Base-by-base conservation (phyloP, 2,797 vertebrate genomes). In the Melanotaenia parkinsoni region DNA sequence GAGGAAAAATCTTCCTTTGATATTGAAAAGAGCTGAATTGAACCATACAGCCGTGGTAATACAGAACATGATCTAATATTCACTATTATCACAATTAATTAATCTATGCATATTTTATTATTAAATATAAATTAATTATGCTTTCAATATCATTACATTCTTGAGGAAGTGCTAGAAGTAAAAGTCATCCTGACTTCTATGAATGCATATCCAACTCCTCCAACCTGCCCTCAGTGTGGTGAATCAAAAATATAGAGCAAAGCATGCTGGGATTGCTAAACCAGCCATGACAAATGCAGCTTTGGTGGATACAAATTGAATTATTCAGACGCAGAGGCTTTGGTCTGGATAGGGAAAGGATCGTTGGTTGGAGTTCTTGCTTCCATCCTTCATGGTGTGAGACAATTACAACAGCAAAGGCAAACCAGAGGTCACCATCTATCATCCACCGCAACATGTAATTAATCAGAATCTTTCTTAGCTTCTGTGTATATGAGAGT, bases 231-330 rank as follows among this genome's bases (percentile, higher is more conserved):
- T 64, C 68, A 78, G 77, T 76, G 72, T 63, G 72, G 68, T 35
- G 74, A 81, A 87, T 88, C 76, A 86, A 79, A 89, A 37, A 57
- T 75, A 63, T 22, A 47, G 74, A 79, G 85, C 77, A 84, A 84
- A 84, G 89, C 84, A 87, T 91, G 45, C 59, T 88, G 87, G 90
- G 83, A 83, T 87, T 9, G 71, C 50, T 74, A 82, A 57, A 77
- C 50, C 79, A 73, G 77, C 80, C 77, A 77, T 91, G 88, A 91
- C 84, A 88, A 90, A 90, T 91, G 86, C 65, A 76, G 80, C 87
- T 89, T 91, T 77, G 74, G 88, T 86, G 80, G 88, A 89, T 88
- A 92, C 85, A 91, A 90, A 92, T 90, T 87, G 85, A 91, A 92
- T 92, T 88, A 90, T 93, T 92, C 82, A 82, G 82, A 87, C 85